These are phyloP conservation scores for Dufourea novaeangliae DNA, from an alignment of 1,140 invertebrate genomes.

Conservation along the genomic window DNA sequence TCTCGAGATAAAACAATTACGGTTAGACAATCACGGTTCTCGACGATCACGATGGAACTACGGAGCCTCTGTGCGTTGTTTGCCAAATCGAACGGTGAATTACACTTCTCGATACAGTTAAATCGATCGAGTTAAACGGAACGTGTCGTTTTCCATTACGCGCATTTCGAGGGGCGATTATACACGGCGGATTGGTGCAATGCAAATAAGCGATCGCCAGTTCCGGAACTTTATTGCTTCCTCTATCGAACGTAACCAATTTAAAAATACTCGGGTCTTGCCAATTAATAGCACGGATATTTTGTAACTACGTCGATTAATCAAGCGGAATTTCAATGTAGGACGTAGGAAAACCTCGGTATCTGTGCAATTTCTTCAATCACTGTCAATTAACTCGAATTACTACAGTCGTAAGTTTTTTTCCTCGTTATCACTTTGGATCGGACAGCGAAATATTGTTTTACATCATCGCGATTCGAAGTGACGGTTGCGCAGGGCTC, in stretches of 20 bases:
- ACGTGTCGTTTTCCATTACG: conserved; percentile 27
- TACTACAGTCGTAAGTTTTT: conserved; percentile 40
- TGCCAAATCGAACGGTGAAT: conserved; percentile 27
- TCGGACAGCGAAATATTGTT: conserved; percentile 40
- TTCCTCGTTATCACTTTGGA: conserved; percentile 30
- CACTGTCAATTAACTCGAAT: conserved; percentile 61
- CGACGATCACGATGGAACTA: conserved; percentile 5
- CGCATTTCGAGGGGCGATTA: background rate
- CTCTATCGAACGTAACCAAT: background rate
- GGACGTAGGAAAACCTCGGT: no score
- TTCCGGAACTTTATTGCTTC: background rate
- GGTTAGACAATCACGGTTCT: background rate
- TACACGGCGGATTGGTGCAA: background rate
- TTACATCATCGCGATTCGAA: conserved; percentile 51
- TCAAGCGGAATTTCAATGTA: background rate
- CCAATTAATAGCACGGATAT: background rate
- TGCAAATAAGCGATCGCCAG: background rate
- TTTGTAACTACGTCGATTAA: background rate
- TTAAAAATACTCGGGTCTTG: background rate
- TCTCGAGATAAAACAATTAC: conserved; percentile 23
- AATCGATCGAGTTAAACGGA: conserved; percentile 29
- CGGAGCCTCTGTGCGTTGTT: conserved; percentile 13
- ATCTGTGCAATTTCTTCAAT: conserved; percentile 14
- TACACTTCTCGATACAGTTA: conserved; percentile 29
- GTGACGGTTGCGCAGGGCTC: conserved; percentile 17